These are phyloP conservation scores for Amblyraja radiata DNA, from an alignment of 2,797 vertebrate genomes.

Conservation along the genomic window DNA sequence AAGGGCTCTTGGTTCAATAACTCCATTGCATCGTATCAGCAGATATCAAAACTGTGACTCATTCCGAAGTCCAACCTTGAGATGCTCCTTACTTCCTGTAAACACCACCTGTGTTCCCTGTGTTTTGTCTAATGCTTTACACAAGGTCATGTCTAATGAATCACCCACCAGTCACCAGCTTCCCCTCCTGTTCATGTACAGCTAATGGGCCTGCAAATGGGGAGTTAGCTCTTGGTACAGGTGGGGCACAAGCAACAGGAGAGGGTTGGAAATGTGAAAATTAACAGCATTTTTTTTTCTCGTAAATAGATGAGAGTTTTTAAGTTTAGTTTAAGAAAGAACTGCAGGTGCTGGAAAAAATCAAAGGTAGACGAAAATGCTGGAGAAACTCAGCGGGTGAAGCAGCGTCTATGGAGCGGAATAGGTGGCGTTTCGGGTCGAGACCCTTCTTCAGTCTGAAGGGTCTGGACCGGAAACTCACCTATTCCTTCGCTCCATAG, in stretches of 20 bases:
- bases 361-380: too few species aligned
- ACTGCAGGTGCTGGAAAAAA: not conserved
- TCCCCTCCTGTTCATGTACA: not conserved
- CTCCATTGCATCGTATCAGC: not conserved
- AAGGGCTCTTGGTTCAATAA: not conserved
- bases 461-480: too few species aligned
- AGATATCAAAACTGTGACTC: not conserved
- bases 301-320: too few species aligned
- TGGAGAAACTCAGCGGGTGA: too few species aligned
- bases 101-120: slow-evolving; percentile 24
- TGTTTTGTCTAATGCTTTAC: slow-evolving; percentile 26
- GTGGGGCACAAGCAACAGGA: not conserved
- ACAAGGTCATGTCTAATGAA: slow-evolving; percentile 22
- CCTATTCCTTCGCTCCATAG: too few species aligned
- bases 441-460: too few species aligned
- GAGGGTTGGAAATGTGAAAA: not conserved
- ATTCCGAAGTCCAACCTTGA: slow-evolving; percentile 7
- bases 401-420: too few species aligned
- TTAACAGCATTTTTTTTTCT: not conserved
- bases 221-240: not conserved
- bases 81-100: slow-evolving; percentile 31
- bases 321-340: too few species aligned
- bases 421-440: too few species aligned
- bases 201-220: not conserved
- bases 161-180: slow-evolving; percentile 5